Evolutionary conservation across 2,888 invertebrate species (phyloP), one percentile per base, ranked within the genome.

Genomic region (Myopa tessellatipennis): DNA sequence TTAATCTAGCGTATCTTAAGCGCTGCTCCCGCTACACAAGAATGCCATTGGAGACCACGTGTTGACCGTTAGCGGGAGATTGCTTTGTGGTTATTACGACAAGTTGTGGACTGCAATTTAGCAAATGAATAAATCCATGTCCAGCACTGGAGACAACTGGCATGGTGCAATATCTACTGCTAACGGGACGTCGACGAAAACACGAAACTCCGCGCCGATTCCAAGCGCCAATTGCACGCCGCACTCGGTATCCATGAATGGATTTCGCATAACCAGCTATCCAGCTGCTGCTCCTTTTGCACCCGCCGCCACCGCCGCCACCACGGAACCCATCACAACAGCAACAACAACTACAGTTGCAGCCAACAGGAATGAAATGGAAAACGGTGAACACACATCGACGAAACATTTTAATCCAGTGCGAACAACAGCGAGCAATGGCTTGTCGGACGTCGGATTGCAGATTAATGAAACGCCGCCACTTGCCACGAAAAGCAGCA

Each of bases 201-300:
- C 78, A 78, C 78, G 79, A 34, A 65, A 73, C 50, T 52, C 12
- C 55, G 40, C 77, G 76, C 12, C 68, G 58, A n/a, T 18, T 18
- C 18, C 74, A 18, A 79, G 76, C 69, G 79, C 77, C 34, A 79
- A 65, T 69, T 76, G 65, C 65, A 79, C 78, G 38, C 58, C 68
- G 38, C 71, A 65, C 8, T 14, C 75, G 45, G 79, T 45, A 80
- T 83, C 74, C 76, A 87, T 87, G 87, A 86, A 86, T 85, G 86
- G 86, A 77, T 87, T 87, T 80, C 85, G 87, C 77, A 87, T 86
- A 77, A 84, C 84, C 45, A 86, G 85, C 72, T 85, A 87, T 81
- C 87, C 87, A 79, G 85, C 87, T 76, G 84, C 81, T 73, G 81
- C 81, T 34, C 34, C 38, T 34, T 38, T 26, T 38, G 36, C 50